Evolutionary conservation across 2,888 invertebrate species (phyloP), one percentile per base, ranked within the genome.

Genomic region (Leptarthrus brevirostris): DNA sequence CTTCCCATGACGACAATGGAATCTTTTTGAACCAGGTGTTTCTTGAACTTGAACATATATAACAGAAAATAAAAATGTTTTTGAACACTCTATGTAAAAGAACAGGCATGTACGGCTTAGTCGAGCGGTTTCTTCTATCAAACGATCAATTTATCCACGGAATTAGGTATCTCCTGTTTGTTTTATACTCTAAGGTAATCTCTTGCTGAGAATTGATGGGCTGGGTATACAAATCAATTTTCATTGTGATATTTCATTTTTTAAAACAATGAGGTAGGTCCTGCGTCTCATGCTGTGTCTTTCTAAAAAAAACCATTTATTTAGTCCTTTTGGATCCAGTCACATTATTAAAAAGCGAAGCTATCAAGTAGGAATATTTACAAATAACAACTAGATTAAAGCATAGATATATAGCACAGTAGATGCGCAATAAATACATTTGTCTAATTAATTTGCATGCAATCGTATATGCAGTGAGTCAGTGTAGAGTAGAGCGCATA

Each of bases 361-460:
- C 40, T 40, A 40, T n/a, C n/a, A 40, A 34, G 26, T 58, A 36
- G 58, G 36, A 56, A 18, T 58, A 58, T 36, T 58, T 58, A 58
- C 16, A 26, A 58, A 36, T 58, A 58, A 58, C 22, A 58, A 36
- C 10, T 58, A 58, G 34, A 58, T 34, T 58, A 58, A 34, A 58
- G 36, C 58, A 18, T 36, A 58, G 36, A 36, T 36, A 58, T 16
- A 40, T 40, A n/a, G n/a, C 40, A 40, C 40, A 40, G 58, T 58
- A 58, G 58, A 58, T 58, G 36, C 20, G 58, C 58, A 58, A 58
- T 58, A 58, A 58, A 36, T 58, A 58, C 40, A 40, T 40, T 6
- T 40, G n/a, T 36, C 58, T 36, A 58, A 58, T 58, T 58, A 16
- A 58, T 36, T 58, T 58, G 58, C 58, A 58, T 58, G 36, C 58